phyloP scores from a whole-genome alignment of 1,140 invertebrate species.

The Drosophila miranda region DNA sequence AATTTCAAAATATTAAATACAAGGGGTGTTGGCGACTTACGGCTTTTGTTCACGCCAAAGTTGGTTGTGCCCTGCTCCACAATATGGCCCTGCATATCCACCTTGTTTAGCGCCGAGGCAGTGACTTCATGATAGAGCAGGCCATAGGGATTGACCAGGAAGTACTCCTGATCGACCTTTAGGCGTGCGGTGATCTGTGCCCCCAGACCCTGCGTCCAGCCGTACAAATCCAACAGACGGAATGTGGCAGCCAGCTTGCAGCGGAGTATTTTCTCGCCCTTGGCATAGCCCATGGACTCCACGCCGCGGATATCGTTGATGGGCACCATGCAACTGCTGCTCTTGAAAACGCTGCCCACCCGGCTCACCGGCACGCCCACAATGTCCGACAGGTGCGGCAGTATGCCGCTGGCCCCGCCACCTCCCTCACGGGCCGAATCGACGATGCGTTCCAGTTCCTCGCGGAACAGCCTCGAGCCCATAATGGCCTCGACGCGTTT shows the following conservation, averaged over 20 bases:
- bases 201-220: conserved; percentile 90
- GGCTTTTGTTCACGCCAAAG: conserved; percentile 87
- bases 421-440: conserved; percentile 94
- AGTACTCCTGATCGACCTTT: conserved; percentile 98
- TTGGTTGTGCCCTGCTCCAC: conserved; percentile 96
- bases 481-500: conserved; percentile 98
- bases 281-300: conserved; percentile 96
- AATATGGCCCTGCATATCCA: conserved; percentile 94
- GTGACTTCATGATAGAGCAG: conserved; percentile 98
- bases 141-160: conserved; percentile 98
- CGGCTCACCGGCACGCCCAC: conserved; percentile 88
- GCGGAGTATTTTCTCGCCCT: conserved; percentile 96
- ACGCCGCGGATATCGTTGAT: conserved; percentile 99
- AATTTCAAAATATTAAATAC: no score
- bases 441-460: conserved; percentile 98
- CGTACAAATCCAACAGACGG: conserved; percentile 97
- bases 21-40: conserved; percentile 49
- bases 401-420: conserved; percentile 88
- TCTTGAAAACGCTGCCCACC: conserved; percentile 85
- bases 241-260: conserved; percentile 98
- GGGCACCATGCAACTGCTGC: conserved; percentile 93
- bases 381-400: conserved; percentile 98
- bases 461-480: conserved; percentile 96
- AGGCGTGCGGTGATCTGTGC: conserved; percentile 92
- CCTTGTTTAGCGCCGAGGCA: conserved; percentile 97